Percentiles rank a stretch among this genome's conserved stretches.
Evolutionary conservation across 1,140 invertebrate genomes (phyloP).

Genomic region (Aphaenogaster rudis): DNA sequence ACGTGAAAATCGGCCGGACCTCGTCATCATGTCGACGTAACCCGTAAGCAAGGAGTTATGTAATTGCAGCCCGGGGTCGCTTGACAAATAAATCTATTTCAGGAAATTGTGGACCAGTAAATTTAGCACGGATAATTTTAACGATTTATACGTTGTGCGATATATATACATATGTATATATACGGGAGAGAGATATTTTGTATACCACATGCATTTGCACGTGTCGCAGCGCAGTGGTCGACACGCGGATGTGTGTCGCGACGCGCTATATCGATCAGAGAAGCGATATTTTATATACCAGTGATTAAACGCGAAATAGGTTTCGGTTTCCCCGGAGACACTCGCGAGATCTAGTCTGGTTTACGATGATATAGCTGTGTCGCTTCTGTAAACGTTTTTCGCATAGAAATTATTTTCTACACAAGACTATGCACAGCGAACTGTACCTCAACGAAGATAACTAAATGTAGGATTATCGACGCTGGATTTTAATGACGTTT

Average conservation of each 20-base stretch:
- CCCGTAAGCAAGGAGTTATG: background rate
- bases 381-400: background rate
- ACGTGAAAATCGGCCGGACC: background rate
- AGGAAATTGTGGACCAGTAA: background rate
- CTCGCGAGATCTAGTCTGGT: conserved; percentile 59
- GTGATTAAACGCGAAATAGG: background rate
- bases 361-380: conserved; percentile 36
- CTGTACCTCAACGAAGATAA: background rate
- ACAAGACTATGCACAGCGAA: background rate
- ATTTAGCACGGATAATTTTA: background rate
- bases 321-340: background rate
- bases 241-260: background rate
- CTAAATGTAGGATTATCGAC: background rate
- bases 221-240: background rate
- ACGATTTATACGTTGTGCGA: background rate
- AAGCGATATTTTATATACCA: conserved; percentile 68
- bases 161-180: conserved; percentile 1
- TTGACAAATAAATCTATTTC: conserved; percentile 26
- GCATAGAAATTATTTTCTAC: conserved; percentile 13
- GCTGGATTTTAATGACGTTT: conserved; percentile 21
- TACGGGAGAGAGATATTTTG: conserved; percentile 60
- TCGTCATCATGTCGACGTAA: background rate
- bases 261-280: background rate
- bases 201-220: conserved; percentile 59
- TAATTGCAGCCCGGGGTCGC: background rate